A percentile compares a stretch with the other conserved stretches of the same genome.
These are phyloP conservation scores for Scotopteryx bipunctaria DNA, from an alignment of 2,888 invertebrate species.

Conservation along the genomic window DNA sequence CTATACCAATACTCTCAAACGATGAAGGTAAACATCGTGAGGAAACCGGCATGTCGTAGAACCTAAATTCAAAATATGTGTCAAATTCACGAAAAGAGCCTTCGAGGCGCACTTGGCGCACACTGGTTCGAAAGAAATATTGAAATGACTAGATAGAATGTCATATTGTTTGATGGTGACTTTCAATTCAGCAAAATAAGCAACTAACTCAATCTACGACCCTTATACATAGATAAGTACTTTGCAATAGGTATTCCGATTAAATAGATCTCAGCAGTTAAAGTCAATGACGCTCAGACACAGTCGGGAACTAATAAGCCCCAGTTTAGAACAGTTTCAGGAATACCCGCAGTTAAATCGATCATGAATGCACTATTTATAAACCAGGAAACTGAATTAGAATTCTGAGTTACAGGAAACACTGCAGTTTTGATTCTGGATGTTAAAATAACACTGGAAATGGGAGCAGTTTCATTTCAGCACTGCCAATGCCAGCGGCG, in stretches of 20 bases:
- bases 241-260: background rate
- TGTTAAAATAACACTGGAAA: background rate
- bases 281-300: conserved; percentile 7
- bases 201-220: too few species aligned
- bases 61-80: too few species aligned
- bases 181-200: too few species aligned
- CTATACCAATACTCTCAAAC: too few species aligned
- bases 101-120: too few species aligned
- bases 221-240: too few species aligned
- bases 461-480: background rate
- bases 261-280: background rate
- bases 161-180: too few species aligned
- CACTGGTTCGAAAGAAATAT: too few species aligned
- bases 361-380: conserved; percentile 8
- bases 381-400: conserved; percentile 12
- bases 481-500: background rate
- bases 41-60: too few species aligned
- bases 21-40: too few species aligned
- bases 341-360: conserved; percentile 17
- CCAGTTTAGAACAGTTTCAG: conserved; percentile 17
- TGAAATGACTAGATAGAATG: too few species aligned
- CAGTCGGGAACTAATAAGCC: conserved; percentile 27
- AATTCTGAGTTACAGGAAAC: conserved; percentile 9
- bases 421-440: conserved; percentile 2
- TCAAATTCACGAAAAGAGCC: too few species aligned